Percentiles rank a stretch among this genome's conserved stretches.
These are phyloP conservation scores for Emys orbicularis DNA, from an alignment of 2,797 vertebrate genomes.

Conservation along the genomic window DNA sequence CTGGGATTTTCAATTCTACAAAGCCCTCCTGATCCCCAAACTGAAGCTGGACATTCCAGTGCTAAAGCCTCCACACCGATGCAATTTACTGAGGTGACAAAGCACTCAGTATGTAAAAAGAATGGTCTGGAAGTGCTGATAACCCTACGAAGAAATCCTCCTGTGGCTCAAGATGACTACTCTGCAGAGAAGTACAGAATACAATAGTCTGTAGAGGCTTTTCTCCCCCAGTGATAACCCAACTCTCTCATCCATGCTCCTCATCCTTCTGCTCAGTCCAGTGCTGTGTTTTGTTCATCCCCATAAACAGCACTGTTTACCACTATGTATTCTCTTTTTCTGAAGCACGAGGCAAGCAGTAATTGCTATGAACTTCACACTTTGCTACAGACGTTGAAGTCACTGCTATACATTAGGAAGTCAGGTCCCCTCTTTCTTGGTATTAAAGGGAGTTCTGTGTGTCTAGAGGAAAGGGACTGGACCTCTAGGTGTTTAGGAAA, in stretches of 20 bases:
- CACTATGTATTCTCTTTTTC: background rate
- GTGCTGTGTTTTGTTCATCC: background rate
- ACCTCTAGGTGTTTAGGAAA: background rate
- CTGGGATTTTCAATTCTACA: background rate
- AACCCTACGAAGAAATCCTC: background rate
- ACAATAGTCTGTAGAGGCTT: background rate
- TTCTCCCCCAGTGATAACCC: background rate
- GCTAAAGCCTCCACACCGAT: background rate
- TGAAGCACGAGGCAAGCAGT: background rate
- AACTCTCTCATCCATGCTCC: background rate
- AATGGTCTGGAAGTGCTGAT: background rate
- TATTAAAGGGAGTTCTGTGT: background rate
- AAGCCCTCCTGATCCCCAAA: accelerated
- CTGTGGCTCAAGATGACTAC: background rate
- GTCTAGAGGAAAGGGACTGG: background rate
- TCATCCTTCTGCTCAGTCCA: background rate
- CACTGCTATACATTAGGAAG: background rate
- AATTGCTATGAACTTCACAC: background rate
- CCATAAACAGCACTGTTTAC: background rate
- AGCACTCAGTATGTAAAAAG: background rate
- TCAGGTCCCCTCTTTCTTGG: background rate
- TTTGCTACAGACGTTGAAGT: background rate
- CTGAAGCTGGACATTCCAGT: background rate
- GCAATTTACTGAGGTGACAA: background rate
- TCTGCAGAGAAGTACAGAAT: background rate